Conservation (phyloP, 1,140 invertebrate species). For the Leptinotarsa defecta region DNA sequence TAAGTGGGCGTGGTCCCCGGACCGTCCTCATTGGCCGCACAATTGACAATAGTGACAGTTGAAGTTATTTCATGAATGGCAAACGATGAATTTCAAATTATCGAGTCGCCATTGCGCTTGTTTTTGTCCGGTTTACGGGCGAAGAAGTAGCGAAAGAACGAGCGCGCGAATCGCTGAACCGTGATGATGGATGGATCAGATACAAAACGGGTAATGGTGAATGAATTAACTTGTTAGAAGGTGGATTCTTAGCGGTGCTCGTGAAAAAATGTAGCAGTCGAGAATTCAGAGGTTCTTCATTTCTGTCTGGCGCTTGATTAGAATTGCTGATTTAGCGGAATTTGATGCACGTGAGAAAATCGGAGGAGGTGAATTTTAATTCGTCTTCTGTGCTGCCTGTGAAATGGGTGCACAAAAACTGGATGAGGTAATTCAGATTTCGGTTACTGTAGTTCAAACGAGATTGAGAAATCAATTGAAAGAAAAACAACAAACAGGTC, state of each 20-base stretch:
- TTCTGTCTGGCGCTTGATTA: constrained; percentile 9
- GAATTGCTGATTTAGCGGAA: constrained; percentile 11
- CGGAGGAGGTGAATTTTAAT: neutral
- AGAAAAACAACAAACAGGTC: too few relatives aligned
- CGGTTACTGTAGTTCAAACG: too few relatives aligned
- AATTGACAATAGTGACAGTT: constrained; percentile 42
- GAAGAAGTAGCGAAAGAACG: neutral
- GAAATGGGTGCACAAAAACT: too few relatives aligned
- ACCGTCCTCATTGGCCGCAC: constrained; percentile 35
- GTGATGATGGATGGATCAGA: constrained; percentile 23
- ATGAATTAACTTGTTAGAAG: constrained; percentile 22
- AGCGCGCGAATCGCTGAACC: constrained; percentile 4
- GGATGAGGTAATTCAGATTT: too few relatives aligned
- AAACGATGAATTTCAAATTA: constrained; percentile 28
- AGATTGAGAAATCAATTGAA: too few relatives aligned
- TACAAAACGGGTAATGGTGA: constrained; percentile 21
- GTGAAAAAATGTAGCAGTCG: neutral
- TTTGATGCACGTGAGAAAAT: constrained; percentile 15
- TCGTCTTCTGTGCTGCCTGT: neutral
- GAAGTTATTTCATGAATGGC: constrained; percentile 28
- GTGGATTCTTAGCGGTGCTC: neutral
- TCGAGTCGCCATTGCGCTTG: constrained; percentile 25
- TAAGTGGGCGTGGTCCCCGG: constrained; percentile 33
- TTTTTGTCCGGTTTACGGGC: constrained; percentile 12
- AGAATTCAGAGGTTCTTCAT: neutral